Evolutionary conservation across 2,113 vertebrate species (phyloP), one percentile per base, ranked within the genome.

Genomic region (Circaetus gallicus): DNA sequence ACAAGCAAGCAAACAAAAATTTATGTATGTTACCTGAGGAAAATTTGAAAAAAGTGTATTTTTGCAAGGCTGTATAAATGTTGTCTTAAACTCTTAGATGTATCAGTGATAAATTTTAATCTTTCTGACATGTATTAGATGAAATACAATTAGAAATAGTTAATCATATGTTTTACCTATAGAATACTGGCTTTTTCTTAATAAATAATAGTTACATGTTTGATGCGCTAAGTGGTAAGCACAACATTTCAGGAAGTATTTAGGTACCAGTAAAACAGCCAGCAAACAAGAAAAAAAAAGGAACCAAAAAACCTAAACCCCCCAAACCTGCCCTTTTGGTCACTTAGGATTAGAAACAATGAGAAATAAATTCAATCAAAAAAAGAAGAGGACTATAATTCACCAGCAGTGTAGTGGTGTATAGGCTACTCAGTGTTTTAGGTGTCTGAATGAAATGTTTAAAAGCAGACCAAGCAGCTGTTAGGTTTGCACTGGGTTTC

Each of bases 251-350:
- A 59, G 12, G 29, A 26, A 50, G 3, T 47, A 67, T 38, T 76
- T 66, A 58, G 2, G 1, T 34, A 74, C 18, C 13, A 43, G 6
- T 31, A 77, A 63, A 84, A 45, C 6, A 71, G 7, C 3, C 18
- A 59, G 11, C 11, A 36, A 6, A 65, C 9, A 15, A 10, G 16
- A 8, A 13, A 34, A n/a, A 12, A 1, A 17, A 25, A 4, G 0
- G 13, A n/a, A n/a, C 2, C 1, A 32, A 81, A 6, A 2, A 26
- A 50, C 2, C 8, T 47, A 63, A 40, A 16, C 3, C 7, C 8
- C 1, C 5, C 5, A 42, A 26, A 0, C 11, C 13, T 61, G 11
- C 4, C 2, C 6, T 56, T 45, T 91, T 45, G 3, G 9, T 50
- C 4, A 32, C 3, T 25, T 43, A 61, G 34, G 7, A n/a, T 52